phyloP scores from a whole-genome alignment of 2,113 vertebrate species.

The Corythornis madagascariensis region DNA sequence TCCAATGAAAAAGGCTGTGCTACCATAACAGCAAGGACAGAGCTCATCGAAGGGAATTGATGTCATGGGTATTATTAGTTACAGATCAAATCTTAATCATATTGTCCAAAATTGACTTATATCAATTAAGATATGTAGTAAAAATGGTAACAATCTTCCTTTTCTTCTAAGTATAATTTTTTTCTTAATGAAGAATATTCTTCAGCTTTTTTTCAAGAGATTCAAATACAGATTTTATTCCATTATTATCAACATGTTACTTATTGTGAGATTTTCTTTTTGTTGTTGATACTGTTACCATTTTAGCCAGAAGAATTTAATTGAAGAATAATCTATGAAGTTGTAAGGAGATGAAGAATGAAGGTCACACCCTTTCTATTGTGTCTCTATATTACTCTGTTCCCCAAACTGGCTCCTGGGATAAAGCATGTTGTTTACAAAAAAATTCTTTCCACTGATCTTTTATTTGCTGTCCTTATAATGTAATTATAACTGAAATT shows the following conservation, averaged over 20 bases:
- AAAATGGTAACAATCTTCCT: background rate
- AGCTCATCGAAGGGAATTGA: background rate
- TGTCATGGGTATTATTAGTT: background rate
- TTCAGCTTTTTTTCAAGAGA: background rate
- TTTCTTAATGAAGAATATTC: background rate
- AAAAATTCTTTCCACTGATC: slow-evolving; percentile 51
- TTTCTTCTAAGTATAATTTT: background rate
- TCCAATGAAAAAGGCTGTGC: background rate
- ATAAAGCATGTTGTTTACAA: slow-evolving; percentile 62
- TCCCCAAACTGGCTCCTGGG: slow-evolving; percentile 55
- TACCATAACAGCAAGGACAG: background rate
- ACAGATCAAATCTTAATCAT: background rate
- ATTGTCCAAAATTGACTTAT: background rate
- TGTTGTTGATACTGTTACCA: slow-evolving; percentile 20
- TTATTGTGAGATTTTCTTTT: background rate
- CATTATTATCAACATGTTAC: background rate
- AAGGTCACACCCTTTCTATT: slow-evolving; percentile 54
- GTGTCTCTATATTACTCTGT: slow-evolving; percentile 60
- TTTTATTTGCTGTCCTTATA: slow-evolving; percentile 47
- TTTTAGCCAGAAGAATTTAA: slow-evolving; percentile 65
- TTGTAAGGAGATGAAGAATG: slow-evolving; percentile 61
- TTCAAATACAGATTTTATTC: background rate
- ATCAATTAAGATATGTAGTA: background rate
- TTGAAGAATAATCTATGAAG: slow-evolving; percentile 55
- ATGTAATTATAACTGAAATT: background rate